phyloP scores from a whole-genome alignment of 2,888 invertebrate species.

The Carabus problematicus region DNA sequence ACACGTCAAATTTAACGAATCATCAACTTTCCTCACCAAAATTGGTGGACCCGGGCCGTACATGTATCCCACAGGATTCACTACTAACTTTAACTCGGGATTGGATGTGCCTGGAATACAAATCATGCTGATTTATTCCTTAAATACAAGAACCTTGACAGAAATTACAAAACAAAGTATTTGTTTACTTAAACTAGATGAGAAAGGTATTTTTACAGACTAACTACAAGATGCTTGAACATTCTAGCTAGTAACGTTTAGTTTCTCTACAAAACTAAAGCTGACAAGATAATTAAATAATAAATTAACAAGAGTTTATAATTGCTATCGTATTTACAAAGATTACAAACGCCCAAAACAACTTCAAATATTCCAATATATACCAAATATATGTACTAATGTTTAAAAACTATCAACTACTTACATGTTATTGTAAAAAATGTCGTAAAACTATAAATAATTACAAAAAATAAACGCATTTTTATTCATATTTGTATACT shows the following conservation, averaged over 20 bases:
- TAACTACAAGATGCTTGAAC: too few species aligned
- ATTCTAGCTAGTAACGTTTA: too few species aligned
- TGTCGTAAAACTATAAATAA: conserved; percentile 42
- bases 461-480: conserved; percentile 43
- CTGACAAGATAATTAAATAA: too few species aligned
- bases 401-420: conserved; percentile 19
- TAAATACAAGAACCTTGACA: too few species aligned
- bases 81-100: conserved; percentile 20
- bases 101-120: conserved; percentile 3
- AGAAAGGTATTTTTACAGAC: too few species aligned
- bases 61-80: conserved; percentile 34
- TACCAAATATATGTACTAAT: too few species aligned
- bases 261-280: too few species aligned
- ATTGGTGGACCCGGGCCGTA: conserved; percentile 39
- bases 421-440: conserved; percentile 43
- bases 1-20: conserved; percentile 52
- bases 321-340: too few species aligned
- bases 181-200: too few species aligned
- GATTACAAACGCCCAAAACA: too few species aligned
- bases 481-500: conserved; percentile 41
- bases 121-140: background rate
- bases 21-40: conserved; percentile 48
- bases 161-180: background rate
- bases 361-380: too few species aligned
- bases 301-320: too few species aligned